Percentiles rank a stretch among this genome's conserved stretches.
These are phyloP conservation scores for Himalopsyche phryganea DNA, from an alignment of 1,140 invertebrate species.

Conservation along the genomic window DNA sequence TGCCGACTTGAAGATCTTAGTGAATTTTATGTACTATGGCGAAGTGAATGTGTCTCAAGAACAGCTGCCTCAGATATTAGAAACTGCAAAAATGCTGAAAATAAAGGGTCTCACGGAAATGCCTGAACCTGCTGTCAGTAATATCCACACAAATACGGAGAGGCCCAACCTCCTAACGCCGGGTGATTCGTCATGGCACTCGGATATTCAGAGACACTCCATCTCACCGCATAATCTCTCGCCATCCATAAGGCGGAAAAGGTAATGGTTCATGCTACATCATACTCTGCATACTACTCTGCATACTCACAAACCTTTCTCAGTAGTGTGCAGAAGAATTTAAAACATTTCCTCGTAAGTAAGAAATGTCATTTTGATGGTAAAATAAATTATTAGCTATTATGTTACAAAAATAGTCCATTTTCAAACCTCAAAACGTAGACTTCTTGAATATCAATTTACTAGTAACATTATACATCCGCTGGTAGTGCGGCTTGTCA, in stretches of 20 bases:
- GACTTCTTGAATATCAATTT: too few relatives aligned
- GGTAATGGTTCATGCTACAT: too few relatives aligned
- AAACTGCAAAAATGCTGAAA: constrained; percentile 83
- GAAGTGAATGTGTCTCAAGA: constrained; percentile 88
- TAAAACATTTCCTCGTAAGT: too few relatives aligned
- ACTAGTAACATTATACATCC: too few relatives aligned
- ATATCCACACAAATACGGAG: constrained; percentile 58
- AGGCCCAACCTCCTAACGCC: constrained; percentile 50
- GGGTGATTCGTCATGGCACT: constrained; percentile 49
- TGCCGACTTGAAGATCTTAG: constrained; percentile 80
- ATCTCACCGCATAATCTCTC: constrained; percentile 44
- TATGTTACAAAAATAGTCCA: too few relatives aligned
- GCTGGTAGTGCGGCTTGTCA: too few relatives aligned
- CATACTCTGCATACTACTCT: too few relatives aligned
- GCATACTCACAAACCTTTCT: too few relatives aligned
- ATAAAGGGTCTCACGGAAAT: constrained; percentile 84
- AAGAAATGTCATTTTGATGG: too few relatives aligned
- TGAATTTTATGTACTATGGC: constrained; percentile 90
- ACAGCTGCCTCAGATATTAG: constrained; percentile 78
- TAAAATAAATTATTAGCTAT: too few relatives aligned
- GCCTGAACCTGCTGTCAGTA: constrained; percentile 66
- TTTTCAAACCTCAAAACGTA: too few relatives aligned
- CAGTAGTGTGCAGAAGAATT: too few relatives aligned
- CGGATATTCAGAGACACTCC: constrained; percentile 43
- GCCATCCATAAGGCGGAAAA: constrained; percentile 39